Base-by-base conservation (phyloP, 2,888 invertebrate genomes). In the Hirudinaria manillensis region DNA sequence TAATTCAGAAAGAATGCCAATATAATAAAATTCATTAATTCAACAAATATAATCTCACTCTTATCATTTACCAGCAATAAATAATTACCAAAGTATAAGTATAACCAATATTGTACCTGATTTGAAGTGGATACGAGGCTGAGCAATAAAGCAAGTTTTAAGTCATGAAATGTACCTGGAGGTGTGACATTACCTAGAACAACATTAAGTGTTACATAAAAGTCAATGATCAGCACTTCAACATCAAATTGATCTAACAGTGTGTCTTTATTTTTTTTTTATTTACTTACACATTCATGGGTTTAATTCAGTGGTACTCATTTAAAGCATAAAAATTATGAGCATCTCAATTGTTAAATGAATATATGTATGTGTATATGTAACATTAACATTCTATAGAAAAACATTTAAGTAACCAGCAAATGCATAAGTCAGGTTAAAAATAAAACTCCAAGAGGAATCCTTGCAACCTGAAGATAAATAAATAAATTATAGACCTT, bases 401-500 rank as follows among this genome's bases (percentile, higher is more conserved):
- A 19, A 16, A 61, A 61, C 61, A 16, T 6, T 61, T 27, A 24
- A 7, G 16, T 6, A 61, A 61, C 61, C 61, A 61, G 61, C 61
- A 61, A 61, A 61, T 27, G 61, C 61, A 61, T 61, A 61, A 61
- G 61, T 10, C 24, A 61, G 61, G n/a, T n/a, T 61, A 61, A 61
- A 61, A 10, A 61, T n/a, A 61, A 61, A 61, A 61, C 61, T 61
- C 61, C 61, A 61, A 2, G 29, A 29, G 24, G 61, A 13, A 61
- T 29, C 29, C 19, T 29, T 61, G 24, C 61, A n/a, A 61, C n/a
- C 61, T 61, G 24, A 61, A 61, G n/a, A 61, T 61, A 61, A 61
- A 61, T 61, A 61, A 61, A 61, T 61, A 61, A 61, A 61, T 6
- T 1, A 61, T 16, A 27, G 10, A n/a, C 29, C 6, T 3, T 56